phyloP scores from a whole-genome alignment of 1,140 invertebrate species.

The Centruroides vittatus region DNA sequence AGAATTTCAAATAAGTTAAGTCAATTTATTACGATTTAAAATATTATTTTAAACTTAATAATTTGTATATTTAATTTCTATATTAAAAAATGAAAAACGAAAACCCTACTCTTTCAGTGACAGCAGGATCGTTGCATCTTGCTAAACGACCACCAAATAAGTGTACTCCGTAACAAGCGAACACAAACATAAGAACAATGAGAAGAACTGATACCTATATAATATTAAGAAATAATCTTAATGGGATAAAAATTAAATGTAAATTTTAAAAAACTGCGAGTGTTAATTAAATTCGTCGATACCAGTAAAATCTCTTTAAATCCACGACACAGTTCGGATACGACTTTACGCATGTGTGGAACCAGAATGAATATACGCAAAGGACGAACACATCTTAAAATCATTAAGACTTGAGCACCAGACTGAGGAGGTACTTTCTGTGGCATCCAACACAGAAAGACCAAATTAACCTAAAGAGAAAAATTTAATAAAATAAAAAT shows the following conservation, averaged over 20 bases:
- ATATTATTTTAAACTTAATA: not conserved
- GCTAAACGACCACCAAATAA: constrained; percentile 90
- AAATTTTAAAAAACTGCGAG: not conserved
- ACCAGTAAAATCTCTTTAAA: constrained; percentile 98
- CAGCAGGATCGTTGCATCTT: constrained; percentile 90
- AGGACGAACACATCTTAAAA: constrained; percentile 88
- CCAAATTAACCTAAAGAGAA: constrained; percentile 57
- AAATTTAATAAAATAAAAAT: not conserved
- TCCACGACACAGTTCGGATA: constrained; percentile 94
- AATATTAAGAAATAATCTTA: constrained; percentile 13
- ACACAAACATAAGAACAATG: constrained; percentile 96
- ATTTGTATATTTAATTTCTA: not conserved
- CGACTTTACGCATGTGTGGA: constrained; percentile 98
- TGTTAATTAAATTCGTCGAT: not conserved
- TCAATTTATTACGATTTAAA: not conserved
- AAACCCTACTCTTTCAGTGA: constrained; percentile 39
- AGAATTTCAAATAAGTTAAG: not conserved
- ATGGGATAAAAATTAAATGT: not conserved
- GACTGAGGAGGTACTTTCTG: constrained; percentile 61
- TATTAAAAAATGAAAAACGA: not conserved
- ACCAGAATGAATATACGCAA: constrained; percentile 94
- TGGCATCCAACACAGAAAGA: constrained; percentile 96
- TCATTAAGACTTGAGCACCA: constrained; percentile 85
- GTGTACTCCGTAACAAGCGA: constrained; percentile 97
- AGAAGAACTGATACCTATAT: constrained; percentile 89